A percentile compares a stretch with the other conserved stretches of the same genome.
Conservation (phyloP, 2,888 invertebrate species). For the Erebia epiphron region DNA sequence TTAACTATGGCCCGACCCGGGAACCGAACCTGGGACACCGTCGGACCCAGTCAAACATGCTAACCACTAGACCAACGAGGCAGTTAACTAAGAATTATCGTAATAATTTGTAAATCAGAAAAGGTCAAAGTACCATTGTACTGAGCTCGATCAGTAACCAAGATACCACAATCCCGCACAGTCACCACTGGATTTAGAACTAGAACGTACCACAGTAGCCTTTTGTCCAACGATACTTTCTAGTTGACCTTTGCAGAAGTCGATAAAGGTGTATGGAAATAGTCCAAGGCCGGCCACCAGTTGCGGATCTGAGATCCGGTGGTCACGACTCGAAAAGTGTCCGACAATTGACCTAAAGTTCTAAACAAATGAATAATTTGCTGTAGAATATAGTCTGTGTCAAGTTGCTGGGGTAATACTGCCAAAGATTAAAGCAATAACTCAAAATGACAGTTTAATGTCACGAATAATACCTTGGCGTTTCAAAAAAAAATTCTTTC, state of each 20-base stretch:
- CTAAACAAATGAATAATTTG: conserved; percentile 45
- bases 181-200: conserved; percentile 13
- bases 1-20: too few species aligned
- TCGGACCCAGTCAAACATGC: too few species aligned
- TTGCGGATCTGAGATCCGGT: conserved; percentile 74
- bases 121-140: conserved; percentile 12
- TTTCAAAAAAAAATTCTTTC: too few species aligned
- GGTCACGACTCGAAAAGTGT: conserved; percentile 69
- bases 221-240: conserved; percentile 57
- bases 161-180: neutral
- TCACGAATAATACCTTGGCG: too few species aligned
- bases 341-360: conserved; percentile 54
- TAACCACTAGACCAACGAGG: too few species aligned
- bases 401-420: too few species aligned
- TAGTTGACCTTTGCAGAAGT: conserved; percentile 72
- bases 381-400: conserved; percentile 11
- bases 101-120: neutral
- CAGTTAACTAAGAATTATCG: too few species aligned
- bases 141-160: neutral
- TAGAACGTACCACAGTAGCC: conserved; percentile 26
- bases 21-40: too few species aligned
- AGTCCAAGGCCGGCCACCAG: conserved; percentile 73
- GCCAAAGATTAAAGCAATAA: too few species aligned
- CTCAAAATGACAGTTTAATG: too few species aligned
- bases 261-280: conserved; percentile 68